These are phyloP conservation scores for Eupristina koningsbergeri DNA, from an alignment of 1,140 invertebrate genomes.

Conservation along the genomic window DNA sequence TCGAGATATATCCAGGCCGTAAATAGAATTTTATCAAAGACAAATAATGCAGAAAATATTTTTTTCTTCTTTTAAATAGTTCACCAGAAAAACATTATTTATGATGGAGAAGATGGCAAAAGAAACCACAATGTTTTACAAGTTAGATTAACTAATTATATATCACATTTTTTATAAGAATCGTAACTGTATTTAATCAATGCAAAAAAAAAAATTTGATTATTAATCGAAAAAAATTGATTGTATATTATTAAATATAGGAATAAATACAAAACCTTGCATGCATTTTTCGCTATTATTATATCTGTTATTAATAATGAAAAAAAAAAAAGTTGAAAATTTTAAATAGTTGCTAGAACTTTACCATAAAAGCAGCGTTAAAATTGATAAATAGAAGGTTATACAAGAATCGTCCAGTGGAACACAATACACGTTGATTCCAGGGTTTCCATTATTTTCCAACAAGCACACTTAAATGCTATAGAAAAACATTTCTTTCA, in stretches of 20 bases:
- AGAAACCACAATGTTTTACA: too few relatives aligned
- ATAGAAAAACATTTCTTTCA: conserved; percentile 1
- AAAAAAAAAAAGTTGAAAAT: too few relatives aligned
- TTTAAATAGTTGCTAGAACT: background rate
- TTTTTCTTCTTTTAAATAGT: background rate
- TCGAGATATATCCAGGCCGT: background rate
- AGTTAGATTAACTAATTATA: too few relatives aligned
- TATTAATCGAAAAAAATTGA: too few relatives aligned
- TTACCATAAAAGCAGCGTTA: background rate
- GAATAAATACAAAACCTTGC: too few relatives aligned
- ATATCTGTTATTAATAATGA: too few relatives aligned
- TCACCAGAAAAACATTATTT: background rate
- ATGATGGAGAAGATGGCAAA: too few relatives aligned
- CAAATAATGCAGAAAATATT: background rate
- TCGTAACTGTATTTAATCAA: too few relatives aligned
- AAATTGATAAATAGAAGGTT: background rate
- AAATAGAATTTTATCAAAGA: background rate
- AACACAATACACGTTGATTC: background rate
- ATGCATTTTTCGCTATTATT: too few relatives aligned
- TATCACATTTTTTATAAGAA: too few relatives aligned
- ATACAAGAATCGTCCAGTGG: background rate
- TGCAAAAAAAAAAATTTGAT: too few relatives aligned
- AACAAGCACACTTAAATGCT: background rate
- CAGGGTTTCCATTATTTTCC: background rate
- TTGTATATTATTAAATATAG: too few relatives aligned